These are phyloP conservation scores for Argynnis bischoffii DNA, from an alignment of 2,888 invertebrate species.

Conservation along the genomic window DNA sequence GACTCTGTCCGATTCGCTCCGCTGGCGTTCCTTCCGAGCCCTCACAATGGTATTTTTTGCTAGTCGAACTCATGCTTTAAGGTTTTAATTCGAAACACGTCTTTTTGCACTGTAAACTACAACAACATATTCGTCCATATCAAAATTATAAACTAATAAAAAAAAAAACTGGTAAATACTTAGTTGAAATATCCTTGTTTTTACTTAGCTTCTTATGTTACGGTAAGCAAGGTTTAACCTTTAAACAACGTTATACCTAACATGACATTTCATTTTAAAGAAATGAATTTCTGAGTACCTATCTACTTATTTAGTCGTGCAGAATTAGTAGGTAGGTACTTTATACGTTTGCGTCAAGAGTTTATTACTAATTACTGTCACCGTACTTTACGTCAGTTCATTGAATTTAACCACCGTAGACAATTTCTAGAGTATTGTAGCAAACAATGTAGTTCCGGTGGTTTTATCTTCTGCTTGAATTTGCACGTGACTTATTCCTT, in stretches of 20 bases:
- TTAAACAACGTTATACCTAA: neutral
- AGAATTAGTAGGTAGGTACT: slow-evolving; percentile 8
- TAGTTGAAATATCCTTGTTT: neutral
- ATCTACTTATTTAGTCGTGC: neutral
- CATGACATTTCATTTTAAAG: neutral
- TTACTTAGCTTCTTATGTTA: neutral
- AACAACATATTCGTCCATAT: neutral
- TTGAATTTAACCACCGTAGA: slow-evolving; percentile 31
- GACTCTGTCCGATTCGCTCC: slow-evolving; percentile 74
- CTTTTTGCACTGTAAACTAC: neutral
- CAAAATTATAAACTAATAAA: neutral
- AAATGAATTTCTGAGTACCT: slow-evolving; percentile 8
- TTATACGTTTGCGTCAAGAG: slow-evolving; percentile 30
- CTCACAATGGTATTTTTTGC: slow-evolving; percentile 67
- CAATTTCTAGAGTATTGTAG: slow-evolving; percentile 28
- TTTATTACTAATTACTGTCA: slow-evolving; percentile 28
- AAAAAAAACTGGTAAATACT: neutral
- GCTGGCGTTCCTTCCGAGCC: slow-evolving; percentile 69
- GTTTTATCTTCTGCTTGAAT: slow-evolving; percentile 7
- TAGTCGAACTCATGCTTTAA: slow-evolving; percentile 43
- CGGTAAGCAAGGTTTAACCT: neutral
- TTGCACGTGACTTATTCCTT: slow-evolving; percentile 27
- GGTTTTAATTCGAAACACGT: slow-evolving; percentile 3
- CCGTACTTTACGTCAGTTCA: slow-evolving; percentile 27
- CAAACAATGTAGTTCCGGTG: slow-evolving; percentile 9